Percentiles rank a stretch among this genome's conserved stretches.
phyloP scores from a whole-genome alignment of 2,888 invertebrate genomes.

The Trachelus stipa region DNA sequence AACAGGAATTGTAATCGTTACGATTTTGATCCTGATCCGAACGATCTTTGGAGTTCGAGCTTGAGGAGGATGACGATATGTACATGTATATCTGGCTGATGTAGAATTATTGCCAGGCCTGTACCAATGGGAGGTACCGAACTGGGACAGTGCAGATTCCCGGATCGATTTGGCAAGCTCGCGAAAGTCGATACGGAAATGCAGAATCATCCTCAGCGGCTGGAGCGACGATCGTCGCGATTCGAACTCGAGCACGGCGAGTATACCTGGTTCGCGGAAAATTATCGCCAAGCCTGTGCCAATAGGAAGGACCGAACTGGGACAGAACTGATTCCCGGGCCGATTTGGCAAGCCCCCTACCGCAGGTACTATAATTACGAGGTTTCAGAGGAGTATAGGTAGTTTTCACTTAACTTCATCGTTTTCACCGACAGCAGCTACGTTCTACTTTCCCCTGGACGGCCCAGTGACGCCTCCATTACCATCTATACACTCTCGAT shows the following conservation, averaged over 20 bases:
- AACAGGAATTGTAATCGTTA: neutral
- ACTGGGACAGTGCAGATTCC: slow-evolving; percentile 16
- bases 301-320: slow-evolving; percentile 9
- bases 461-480: neutral
- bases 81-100: neutral
- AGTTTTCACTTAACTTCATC: slow-evolving; percentile 64
- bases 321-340: slow-evolving; percentile 24
- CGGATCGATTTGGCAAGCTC: slow-evolving; percentile 41
- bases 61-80: neutral
- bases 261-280: slow-evolving; percentile 8
- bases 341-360: slow-evolving; percentile 39
- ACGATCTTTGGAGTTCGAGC: neutral
- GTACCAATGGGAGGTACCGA: slow-evolving; percentile 7
- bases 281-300: slow-evolving; percentile 4
- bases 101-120: neutral
- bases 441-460: slow-evolving; percentile 62
- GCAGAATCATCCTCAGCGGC: neutral
- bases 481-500: neutral
- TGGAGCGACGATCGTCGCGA: neutral
- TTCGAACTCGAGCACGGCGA: neutral
- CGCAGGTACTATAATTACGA: slow-evolving; percentile 43
- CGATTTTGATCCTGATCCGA: neutral
- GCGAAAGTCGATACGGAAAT: neutral
- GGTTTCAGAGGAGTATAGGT: slow-evolving; percentile 44
- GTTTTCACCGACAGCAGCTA: slow-evolving; percentile 56